phyloP scores from a whole-genome alignment of 2,113 vertebrate genomes.

The Ancistrus triradiatus region DNA sequence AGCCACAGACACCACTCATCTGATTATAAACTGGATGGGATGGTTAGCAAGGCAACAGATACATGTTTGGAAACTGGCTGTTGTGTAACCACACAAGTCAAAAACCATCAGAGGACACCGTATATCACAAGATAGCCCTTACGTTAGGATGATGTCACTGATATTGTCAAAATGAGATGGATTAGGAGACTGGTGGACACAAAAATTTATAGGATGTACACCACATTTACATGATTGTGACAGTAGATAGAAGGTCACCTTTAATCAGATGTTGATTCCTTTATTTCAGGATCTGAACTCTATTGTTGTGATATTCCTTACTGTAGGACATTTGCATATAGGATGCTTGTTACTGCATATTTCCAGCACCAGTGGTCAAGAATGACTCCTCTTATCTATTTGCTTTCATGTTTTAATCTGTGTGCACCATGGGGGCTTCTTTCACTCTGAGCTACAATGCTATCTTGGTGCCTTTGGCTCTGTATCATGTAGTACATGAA shows the following conservation, averaged over 20 bases:
- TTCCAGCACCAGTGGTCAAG: neutral
- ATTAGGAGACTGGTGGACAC: constrained; percentile 30
- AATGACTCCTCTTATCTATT: neutral
- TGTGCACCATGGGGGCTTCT: too few relatives aligned
- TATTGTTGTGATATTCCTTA: neutral
- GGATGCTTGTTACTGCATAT: too few relatives aligned
- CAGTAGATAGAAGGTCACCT: constrained; percentile 5
- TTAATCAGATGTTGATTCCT: neutral
- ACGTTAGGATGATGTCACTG: constrained; percentile 33
- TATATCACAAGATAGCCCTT: constrained; percentile 32
- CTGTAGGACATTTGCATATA: too few relatives aligned
- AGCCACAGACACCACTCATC: constrained; percentile 24
- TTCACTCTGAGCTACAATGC: neutral
- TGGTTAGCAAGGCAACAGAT: constrained; percentile 30
- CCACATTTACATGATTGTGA: constrained; percentile 10
- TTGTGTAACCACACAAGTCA: constrained; percentile 23
- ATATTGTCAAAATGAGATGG: constrained; percentile 35
- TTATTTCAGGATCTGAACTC: neutral
- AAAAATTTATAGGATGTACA: constrained; percentile 29
- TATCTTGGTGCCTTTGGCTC: too few relatives aligned
- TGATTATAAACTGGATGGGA: neutral
- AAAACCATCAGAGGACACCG: constrained; percentile 25
- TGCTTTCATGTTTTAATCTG: neutral
- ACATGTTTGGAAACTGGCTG: constrained; percentile 28
- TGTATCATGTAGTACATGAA: neutral